A percentile compares a stretch with the other conserved stretches of the same genome.
These are phyloP conservation scores for Aulostomus chinensis DNA, from an alignment of 2,797 vertebrate genomes.

Conservation along the genomic window DNA sequence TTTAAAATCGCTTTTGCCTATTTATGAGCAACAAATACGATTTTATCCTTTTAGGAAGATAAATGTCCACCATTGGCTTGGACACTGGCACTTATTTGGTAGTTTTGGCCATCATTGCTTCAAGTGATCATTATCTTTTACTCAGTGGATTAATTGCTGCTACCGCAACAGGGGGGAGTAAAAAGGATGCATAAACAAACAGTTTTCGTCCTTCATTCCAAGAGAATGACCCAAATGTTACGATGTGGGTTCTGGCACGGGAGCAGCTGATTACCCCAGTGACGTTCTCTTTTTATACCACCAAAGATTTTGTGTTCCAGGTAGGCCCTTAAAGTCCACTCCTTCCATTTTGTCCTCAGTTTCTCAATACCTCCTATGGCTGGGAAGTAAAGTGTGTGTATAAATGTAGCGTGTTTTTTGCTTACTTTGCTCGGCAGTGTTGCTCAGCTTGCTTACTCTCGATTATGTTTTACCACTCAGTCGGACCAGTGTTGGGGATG, in stretches of 20 bases:
- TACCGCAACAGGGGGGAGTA: no score
- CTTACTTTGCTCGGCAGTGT: conserved; percentile 5
- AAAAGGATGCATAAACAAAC: no score
- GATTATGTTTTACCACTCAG: conserved; percentile 49
- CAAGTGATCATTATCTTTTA: conserved; percentile 27
- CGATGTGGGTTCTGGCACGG: no score
- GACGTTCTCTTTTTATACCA: no score
- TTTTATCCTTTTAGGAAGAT: conserved; percentile 35
- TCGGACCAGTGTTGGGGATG: conserved; percentile 38
- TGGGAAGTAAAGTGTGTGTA: no score
- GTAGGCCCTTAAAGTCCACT: no score
- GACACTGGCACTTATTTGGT: conserved; percentile 11
- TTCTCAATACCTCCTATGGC: no score
- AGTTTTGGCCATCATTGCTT: conserved; percentile 6
- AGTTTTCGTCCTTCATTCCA: no score
- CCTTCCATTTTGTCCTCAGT: no score
- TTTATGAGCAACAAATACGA: conserved; percentile 39
- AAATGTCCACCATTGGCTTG: conserved; percentile 5
- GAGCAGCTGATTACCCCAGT: no score
- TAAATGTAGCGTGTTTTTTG: neutral
- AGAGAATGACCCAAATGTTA: no score
- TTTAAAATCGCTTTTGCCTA: conserved; percentile 43
- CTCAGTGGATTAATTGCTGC: conserved; percentile 16
- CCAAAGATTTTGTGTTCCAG: no score
- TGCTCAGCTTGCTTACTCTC: conserved; percentile 26